These are phyloP conservation scores for Ypsolopha sequella DNA, from an alignment of 2,888 invertebrate species.

Conservation along the genomic window DNA sequence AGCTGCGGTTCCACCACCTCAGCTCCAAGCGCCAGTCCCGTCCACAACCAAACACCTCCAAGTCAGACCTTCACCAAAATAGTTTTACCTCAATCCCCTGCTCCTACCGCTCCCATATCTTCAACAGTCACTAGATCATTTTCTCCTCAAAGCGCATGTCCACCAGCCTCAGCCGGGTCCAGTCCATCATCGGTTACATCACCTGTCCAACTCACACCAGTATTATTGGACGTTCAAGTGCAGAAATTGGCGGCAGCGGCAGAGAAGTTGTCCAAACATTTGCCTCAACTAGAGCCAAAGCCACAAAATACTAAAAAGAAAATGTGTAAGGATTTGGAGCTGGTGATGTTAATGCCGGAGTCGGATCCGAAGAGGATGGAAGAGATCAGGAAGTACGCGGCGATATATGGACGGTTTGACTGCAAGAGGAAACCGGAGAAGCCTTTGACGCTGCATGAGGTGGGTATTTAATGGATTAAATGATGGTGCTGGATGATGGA, in stretches of 20 bases:
- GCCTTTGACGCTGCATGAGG: conserved; percentile 96
- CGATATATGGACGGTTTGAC: conserved; percentile 98
- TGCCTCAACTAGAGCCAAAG: conserved; percentile 90
- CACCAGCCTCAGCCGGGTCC: conserved; percentile 66
- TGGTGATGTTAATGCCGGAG: conserved; percentile 92
- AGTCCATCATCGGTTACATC: conserved; percentile 72
- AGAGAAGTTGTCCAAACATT: conserved; percentile 82
- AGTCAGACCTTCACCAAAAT: conserved; percentile 48
- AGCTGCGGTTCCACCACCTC: conserved; percentile 58
- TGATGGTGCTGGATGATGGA: no score
- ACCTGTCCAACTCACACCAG: conserved; percentile 80
- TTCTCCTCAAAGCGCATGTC: conserved; percentile 58
- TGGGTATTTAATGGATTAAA: conserved; percentile 23
- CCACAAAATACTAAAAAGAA: conserved; percentile 93
- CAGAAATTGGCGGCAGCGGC: conserved; percentile 87
- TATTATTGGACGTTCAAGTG: conserved; percentile 86
- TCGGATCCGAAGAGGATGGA: conserved; percentile 91
- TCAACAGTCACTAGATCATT: conserved; percentile 45
- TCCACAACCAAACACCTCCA: conserved; percentile 30
- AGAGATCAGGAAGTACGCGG: conserved; percentile 94
- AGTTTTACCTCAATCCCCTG: conserved; percentile 60
- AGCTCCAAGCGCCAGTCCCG: conserved; percentile 54
- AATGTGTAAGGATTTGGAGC: conserved; percentile 91
- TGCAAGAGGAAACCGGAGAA: conserved; percentile 97
- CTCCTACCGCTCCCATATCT: conserved; percentile 49